phyloP scores from a whole-genome alignment of 1,140 invertebrate genomes.

The Eriosoma lanigerum region DNA sequence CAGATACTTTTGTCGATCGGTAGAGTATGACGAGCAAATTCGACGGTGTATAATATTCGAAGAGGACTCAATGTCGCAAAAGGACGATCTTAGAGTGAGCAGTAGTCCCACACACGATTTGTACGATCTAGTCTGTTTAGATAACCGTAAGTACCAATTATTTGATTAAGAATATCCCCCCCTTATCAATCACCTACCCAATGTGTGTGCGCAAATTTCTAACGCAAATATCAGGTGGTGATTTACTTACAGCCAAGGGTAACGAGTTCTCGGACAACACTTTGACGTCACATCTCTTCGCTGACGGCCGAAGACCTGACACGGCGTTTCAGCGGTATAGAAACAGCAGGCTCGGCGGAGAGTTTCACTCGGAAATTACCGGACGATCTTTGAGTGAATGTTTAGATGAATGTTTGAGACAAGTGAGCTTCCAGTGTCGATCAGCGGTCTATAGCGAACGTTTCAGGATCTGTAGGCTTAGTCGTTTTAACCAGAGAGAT shows the following conservation, averaged over 20 bases:
- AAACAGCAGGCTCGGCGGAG: conserved; percentile 75
- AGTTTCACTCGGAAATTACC: conserved; percentile 86
- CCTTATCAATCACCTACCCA: background rate
- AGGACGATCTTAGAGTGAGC: conserved; percentile 78
- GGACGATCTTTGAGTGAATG: conserved; percentile 83
- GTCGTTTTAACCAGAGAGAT: conserved; percentile 81
- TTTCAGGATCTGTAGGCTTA: conserved; percentile 78
- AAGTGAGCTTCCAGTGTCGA: conserved; percentile 83
- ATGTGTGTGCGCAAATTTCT: conserved; percentile 36
- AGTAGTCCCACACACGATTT: conserved; percentile 79
- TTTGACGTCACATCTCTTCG: conserved; percentile 76
- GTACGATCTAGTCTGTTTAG: conserved; percentile 80
- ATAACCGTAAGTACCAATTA: conserved; percentile 75
- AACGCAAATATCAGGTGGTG: conserved; percentile 49
- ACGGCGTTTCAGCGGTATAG: conserved; percentile 86
- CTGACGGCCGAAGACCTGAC: conserved; percentile 75
- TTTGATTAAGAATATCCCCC: conserved; percentile 2
- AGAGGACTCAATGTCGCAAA: conserved; percentile 84
- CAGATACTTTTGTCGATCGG: conserved; percentile 82
- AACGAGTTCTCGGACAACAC: conserved; percentile 83
- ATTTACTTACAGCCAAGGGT: conserved; percentile 54
- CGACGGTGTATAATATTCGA: conserved; percentile 82
- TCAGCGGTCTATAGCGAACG: conserved; percentile 85
- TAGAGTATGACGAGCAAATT: conserved; percentile 86
- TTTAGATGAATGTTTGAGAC: conserved; percentile 81